Evolutionary conservation across 1,140 invertebrate species (phyloP).

Genomic region (Pogonomyrmex californicus): DNA sequence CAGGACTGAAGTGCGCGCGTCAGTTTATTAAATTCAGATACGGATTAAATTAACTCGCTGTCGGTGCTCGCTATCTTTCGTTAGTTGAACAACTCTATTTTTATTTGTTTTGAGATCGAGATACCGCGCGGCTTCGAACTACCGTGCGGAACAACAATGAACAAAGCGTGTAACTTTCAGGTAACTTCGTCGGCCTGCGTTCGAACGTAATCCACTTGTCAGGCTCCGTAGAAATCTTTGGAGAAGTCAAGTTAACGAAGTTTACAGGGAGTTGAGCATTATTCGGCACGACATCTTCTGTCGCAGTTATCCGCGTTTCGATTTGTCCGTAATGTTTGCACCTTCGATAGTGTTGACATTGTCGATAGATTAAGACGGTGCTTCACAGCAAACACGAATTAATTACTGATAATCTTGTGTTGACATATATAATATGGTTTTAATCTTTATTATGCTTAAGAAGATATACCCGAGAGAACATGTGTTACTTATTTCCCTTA

Average conservation of each 20-base stretch:
- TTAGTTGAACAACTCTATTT: slow-evolving; percentile 59
- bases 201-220: slow-evolving; percentile 73
- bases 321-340: slow-evolving; percentile 26
- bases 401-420: not conserved
- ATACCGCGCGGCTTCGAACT: slow-evolving; percentile 58
- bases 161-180: slow-evolving; percentile 67
- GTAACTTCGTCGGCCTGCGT: slow-evolving; percentile 65
- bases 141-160: slow-evolving; percentile 63
- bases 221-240: slow-evolving; percentile 65
- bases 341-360: slow-evolving; percentile 5
- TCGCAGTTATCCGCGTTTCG: slow-evolving; percentile 44
- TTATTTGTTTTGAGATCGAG: slow-evolving; percentile 67
- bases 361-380: not conserved
- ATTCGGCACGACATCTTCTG: slow-evolving; percentile 42
- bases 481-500: not conserved
- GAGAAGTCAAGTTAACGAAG: slow-evolving; percentile 67
- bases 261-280: slow-evolving; percentile 55
- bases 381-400: not conserved
- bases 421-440: not conserved
- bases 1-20: not conserved
- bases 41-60: slow-evolving; percentile 54
- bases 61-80: slow-evolving; percentile 15
- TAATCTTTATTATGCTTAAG: not conserved
- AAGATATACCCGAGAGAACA: not conserved
- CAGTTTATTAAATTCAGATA: slow-evolving; percentile 52